These are phyloP conservation scores for Drosophila algonquin DNA, from an alignment of 2,888 invertebrate genomes.

Conservation along the genomic window DNA sequence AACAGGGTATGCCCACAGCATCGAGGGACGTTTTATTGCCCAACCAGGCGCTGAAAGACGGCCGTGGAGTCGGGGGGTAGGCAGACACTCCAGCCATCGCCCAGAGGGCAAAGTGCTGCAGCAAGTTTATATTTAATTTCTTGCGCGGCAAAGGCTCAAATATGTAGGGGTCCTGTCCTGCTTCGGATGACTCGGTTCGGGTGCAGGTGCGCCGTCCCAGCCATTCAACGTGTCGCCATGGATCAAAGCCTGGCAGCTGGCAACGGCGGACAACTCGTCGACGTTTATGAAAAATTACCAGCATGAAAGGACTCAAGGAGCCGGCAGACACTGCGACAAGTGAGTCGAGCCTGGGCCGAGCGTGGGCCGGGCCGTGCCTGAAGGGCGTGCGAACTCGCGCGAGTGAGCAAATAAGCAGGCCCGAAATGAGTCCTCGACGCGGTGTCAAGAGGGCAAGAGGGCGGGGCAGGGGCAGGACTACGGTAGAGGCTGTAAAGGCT, in stretches of 20 bases:
- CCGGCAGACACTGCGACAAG: conserved; percentile 34
- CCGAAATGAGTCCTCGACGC: conserved; percentile 46
- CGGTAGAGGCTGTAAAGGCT: neutral
- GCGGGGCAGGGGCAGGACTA: conserved; percentile 12
- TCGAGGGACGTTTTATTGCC: conserved; percentile 72
- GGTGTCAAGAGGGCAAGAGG: conserved; percentile 9
- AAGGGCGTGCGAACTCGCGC: conserved; percentile 34
- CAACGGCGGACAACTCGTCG: conserved; percentile 45
- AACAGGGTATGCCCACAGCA: conserved; percentile 13
- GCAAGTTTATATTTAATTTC: conserved; percentile 72
- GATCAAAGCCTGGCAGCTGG: conserved; percentile 58
- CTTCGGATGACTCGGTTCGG: neutral
- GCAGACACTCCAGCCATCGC: conserved; percentile 27
- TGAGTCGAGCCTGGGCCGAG: conserved; percentile 25
- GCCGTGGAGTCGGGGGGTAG: conserved; percentile 11
- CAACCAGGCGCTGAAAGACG: conserved; percentile 40
- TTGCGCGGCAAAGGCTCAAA: conserved; percentile 54
- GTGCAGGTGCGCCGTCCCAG: conserved; percentile 28
- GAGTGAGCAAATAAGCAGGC: conserved; percentile 42
- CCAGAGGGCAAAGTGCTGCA: conserved; percentile 56
- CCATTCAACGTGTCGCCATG: conserved; percentile 66
- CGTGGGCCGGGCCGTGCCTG: conserved; percentile 5
- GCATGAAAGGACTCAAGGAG: conserved; percentile 49
- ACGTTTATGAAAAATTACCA: conserved; percentile 70
- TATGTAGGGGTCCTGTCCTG: conserved; percentile 17